These are phyloP conservation scores for Drosophila trichaetosa DNA, from an alignment of 2,888 invertebrate genomes.

Conservation along the genomic window DNA sequence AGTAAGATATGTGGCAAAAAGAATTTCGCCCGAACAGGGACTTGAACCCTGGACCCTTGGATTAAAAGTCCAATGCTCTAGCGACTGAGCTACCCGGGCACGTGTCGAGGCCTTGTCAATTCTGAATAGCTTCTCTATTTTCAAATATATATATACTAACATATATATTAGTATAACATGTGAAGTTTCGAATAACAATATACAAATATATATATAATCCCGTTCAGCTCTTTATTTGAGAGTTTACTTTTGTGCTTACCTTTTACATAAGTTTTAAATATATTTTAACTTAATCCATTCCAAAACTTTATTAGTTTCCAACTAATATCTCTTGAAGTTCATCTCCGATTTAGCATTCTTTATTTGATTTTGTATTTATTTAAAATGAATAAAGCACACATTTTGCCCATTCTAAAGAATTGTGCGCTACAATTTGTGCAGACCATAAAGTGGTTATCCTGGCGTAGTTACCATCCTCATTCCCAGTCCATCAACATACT, in stretches of 20 bases:
- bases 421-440: conserved; percentile 21
- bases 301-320: background rate
- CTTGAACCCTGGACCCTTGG: conserved; percentile 19
- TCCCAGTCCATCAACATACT: conserved; percentile 14
- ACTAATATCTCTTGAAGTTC: background rate
- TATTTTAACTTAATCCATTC: background rate
- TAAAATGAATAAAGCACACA: conserved; percentile 9
- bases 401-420: conserved; percentile 18
- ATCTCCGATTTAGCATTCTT: background rate
- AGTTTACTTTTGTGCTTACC: background rate
- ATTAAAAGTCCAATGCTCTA: no score
- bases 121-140: background rate
- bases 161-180: background rate
- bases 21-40: conserved; percentile 83
- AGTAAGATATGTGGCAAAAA: background rate
- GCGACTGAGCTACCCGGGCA: conserved; percentile 84
- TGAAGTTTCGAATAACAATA: background rate
- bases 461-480: conserved; percentile 1
- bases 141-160: background rate
- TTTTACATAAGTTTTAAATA: background rate
- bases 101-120: fast-evolving
- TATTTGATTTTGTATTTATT: conserved; percentile 6
- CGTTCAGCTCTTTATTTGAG: background rate
- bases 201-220: background rate
- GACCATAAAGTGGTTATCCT: conserved; percentile 20